Evolutionary conservation across 2,797 vertebrate species (phyloP).

Genomic region (Psittacula derbiana): DNA sequence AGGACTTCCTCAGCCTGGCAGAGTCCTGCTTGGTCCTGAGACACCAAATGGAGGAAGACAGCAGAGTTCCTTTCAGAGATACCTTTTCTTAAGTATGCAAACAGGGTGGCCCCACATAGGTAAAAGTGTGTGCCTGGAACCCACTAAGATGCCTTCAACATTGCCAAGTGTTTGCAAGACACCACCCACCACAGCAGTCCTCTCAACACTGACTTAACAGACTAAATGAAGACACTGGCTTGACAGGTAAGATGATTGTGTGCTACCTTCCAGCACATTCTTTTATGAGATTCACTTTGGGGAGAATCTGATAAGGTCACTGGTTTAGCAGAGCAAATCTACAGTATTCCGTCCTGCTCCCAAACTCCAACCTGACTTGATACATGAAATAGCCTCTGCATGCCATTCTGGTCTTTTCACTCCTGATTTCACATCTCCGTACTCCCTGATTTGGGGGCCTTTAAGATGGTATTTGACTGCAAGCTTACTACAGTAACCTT

Average conservation of each 20-base stretch:
- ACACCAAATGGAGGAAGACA: background rate
- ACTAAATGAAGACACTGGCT: slow-evolving; percentile 44
- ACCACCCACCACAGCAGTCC: background rate
- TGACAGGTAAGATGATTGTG: slow-evolving; percentile 58
- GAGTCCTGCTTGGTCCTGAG: background rate
- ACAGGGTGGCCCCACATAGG: fast-evolving
- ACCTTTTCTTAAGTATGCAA: background rate
- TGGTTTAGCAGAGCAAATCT: slow-evolving; percentile 35
- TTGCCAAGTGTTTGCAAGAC: background rate
- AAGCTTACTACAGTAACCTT: background rate
- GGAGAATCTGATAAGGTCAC: slow-evolving; percentile 44
- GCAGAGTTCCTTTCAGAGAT: background rate
- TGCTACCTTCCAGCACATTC: slow-evolving; percentile 46
- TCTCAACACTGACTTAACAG: background rate
- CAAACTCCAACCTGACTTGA: background rate
- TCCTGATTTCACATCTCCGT: background rate
- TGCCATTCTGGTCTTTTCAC: background rate
- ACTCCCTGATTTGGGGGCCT: background rate
- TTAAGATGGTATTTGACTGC: background rate
- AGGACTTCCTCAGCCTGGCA: background rate
- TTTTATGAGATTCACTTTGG: slow-evolving; percentile 52
- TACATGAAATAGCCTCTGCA: background rate
- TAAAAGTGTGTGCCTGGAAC: background rate
- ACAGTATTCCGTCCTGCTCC: background rate
- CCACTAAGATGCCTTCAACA: background rate